These are phyloP conservation scores for Limonius californicus DNA, from an alignment of 1,140 invertebrate genomes.

Conservation along the genomic window DNA sequence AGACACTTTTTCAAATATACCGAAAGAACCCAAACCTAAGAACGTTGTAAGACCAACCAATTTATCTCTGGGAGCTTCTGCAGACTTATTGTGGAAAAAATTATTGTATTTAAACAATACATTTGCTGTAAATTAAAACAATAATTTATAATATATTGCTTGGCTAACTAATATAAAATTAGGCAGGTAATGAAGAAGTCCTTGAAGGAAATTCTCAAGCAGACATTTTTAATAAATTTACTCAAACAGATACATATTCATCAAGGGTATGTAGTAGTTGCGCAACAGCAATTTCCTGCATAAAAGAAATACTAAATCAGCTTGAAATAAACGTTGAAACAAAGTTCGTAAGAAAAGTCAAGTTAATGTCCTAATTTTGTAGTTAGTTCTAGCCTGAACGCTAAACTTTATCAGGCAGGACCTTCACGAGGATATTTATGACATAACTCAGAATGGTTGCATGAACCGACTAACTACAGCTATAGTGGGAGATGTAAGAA, in stretches of 20 bases:
- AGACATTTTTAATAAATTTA: too few relatives aligned
- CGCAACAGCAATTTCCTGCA: not conserved
- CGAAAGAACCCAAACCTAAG: not conserved
- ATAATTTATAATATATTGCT: too few relatives aligned
- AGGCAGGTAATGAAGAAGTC: too few relatives aligned
- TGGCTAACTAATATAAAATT: too few relatives aligned
- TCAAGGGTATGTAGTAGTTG: not conserved
- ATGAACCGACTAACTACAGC: constrained; percentile 10
- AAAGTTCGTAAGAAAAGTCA: too few relatives aligned
- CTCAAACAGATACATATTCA: not conserved
- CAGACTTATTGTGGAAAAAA: not conserved
- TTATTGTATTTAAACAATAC: not conserved
- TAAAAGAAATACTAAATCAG: not conserved
- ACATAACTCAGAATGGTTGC: constrained; percentile 29
- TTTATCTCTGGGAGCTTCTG: not conserved
- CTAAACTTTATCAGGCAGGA: not conserved
- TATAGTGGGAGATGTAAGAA: not conserved
- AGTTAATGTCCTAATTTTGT: too few relatives aligned
- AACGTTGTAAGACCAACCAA: not conserved
- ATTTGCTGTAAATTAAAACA: not conserved
- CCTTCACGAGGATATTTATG: constrained; percentile 20
- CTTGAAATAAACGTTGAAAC: too few relatives aligned
- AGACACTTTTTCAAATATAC: not conserved
- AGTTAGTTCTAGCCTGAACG: too few relatives aligned
- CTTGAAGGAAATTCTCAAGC: too few relatives aligned